Base-by-base conservation (phyloP, 2,888 invertebrate genomes). In the Aporophyla lueneburgensis region DNA sequence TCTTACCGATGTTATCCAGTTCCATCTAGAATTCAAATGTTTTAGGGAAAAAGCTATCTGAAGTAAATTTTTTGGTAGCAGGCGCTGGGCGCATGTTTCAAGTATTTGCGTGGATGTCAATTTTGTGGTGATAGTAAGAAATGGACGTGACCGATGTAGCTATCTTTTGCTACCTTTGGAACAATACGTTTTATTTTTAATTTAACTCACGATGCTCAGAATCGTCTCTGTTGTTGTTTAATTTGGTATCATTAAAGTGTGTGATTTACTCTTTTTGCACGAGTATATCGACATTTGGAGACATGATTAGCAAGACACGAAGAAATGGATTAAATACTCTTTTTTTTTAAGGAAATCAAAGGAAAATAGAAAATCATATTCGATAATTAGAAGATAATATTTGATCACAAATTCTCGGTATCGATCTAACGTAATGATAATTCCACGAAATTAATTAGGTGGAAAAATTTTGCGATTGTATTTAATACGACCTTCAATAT, bases 21-120 rank as follows among this genome's bases (percentile, higher is more conserved):
- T 61, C 33, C 24, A 59, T 69, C 72, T 69, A 72, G 56, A 63
- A 5, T 59, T 66, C 14, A 46, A 56, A 46, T 79, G 56, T 59
- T 70, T 68, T 68, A 84, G 70, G 46, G 59, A 69, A 59, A 69
- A 27, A 46, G 21, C 7, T 61, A 72, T 81, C 71, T 83, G 4
- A 54, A 79, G 59, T 84, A 71, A 79, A 68, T 66, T 66, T 62
- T 78, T 71, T 54, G 59, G 59, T 70, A 79, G 84, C 80, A 84
- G 84, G 72, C 69, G 33, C n/a, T 67, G 27, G 5, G 14, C 27
- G 66, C 72, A 62, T 79, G 80, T 14, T 70, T 12, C 16, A 16
- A 68, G 21, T 49, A 83, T 68, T 69, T 24, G 6, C 10, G 58
- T 59, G 59, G 16, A 59, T 51, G 72, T n/a, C 14, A 68, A 51